Conservation (phyloP, 2,888 invertebrate genomes). For the Drosophila neotestacea region DNA sequence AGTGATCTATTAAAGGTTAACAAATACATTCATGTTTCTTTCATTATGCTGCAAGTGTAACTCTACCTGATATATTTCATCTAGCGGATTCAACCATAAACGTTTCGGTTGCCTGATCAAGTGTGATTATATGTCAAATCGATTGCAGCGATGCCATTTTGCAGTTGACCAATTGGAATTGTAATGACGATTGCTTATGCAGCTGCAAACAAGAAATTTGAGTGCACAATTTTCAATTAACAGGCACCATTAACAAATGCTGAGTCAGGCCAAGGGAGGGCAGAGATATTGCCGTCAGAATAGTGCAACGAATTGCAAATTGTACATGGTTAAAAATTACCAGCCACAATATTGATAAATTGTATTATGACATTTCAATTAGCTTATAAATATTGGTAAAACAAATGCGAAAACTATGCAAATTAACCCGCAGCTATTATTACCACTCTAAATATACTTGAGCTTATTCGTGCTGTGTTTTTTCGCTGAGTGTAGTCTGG, state of each 20-base stretch:
- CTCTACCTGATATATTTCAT: neutral
- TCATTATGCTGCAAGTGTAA: no score
- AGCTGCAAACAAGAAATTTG: constrained; percentile 68
- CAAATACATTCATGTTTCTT: neutral
- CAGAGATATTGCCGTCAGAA: constrained; percentile 17
- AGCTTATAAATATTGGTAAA: constrained; percentile 10
- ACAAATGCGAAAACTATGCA: constrained; percentile 29
- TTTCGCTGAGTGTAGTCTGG: constrained; percentile 40
- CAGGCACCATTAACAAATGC: constrained; percentile 52
- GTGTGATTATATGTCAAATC: constrained; percentile 41
- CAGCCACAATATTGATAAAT: constrained; percentile 31
- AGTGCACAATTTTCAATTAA: constrained; percentile 74
- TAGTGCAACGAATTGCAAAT: constrained; percentile 47
- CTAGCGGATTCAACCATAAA: neutral
- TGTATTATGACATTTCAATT: constrained; percentile 39
- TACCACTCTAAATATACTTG: neutral
- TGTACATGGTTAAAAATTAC: constrained; percentile 41
- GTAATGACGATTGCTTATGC: constrained; percentile 45
- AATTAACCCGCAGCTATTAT: constrained; percentile 2
- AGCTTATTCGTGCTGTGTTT: neutral
- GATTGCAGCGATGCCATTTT: constrained; percentile 29
- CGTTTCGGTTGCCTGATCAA: constrained; percentile 40
- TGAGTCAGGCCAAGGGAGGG: constrained; percentile 51
- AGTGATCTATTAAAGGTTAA: neutral
- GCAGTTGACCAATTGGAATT: constrained; percentile 34